Conservation (phyloP, 2,113 vertebrate species). For the Semnornis frantzii region DNA sequence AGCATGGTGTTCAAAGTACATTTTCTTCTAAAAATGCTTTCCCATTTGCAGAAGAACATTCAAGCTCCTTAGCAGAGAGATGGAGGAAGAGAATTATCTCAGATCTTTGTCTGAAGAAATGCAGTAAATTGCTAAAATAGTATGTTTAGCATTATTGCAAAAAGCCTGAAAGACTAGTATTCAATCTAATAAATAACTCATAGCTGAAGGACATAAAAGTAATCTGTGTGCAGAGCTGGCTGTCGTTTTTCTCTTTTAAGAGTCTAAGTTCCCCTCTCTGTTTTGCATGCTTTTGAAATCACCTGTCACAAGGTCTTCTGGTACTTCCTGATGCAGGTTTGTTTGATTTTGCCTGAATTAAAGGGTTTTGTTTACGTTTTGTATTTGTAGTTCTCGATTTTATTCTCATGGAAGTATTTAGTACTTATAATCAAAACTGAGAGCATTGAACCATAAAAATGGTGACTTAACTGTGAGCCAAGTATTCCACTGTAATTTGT, state of each 20-base stretch:
- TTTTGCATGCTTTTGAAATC: neutral
- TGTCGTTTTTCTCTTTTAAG: neutral
- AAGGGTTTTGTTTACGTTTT: neutral
- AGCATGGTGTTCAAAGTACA: fast-evolving
- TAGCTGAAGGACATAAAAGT: neutral
- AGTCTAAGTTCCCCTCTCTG: neutral
- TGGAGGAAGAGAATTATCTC: neutral
- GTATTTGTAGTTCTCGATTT: neutral
- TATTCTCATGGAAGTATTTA: neutral
- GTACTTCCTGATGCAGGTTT: neutral
- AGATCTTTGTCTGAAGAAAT: neutral
- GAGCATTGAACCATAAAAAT: neutral
- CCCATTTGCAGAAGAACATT: neutral
- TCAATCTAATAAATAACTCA: neutral
- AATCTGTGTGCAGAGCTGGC: neutral
- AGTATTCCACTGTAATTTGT: neutral
- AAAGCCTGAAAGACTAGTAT: neutral
- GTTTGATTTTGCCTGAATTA: neutral
- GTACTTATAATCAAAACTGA: neutral
- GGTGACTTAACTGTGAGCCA: neutral
- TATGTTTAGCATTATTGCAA: neutral
- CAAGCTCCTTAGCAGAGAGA: neutral
- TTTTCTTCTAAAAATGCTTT: neutral
- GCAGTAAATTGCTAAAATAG: neutral
- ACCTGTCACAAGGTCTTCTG: neutral